Conservation (phyloP, 2,888 invertebrate species). For the Drosophila meridiana region DNA sequence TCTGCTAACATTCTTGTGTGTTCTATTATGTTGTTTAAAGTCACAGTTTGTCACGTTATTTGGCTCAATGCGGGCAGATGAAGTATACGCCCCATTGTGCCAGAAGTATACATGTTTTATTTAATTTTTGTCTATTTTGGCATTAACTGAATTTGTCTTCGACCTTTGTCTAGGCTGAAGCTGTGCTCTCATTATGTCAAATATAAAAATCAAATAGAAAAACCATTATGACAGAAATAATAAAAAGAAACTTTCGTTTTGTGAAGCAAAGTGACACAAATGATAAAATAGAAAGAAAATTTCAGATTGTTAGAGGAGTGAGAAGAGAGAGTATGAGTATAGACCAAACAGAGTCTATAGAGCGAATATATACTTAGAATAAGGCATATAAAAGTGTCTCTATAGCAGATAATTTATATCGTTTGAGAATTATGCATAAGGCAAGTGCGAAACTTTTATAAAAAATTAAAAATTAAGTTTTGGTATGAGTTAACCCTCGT, state of each 20-base stretch:
- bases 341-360: neutral
- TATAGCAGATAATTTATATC: too few species aligned
- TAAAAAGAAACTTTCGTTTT: neutral
- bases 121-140: conserved; percentile 32
- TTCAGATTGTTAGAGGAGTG: too few species aligned
- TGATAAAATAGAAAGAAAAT: neutral
- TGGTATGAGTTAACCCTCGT: too few species aligned
- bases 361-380: neutral
- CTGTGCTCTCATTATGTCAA: conserved; percentile 9
- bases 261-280: neutral
- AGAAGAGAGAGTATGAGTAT: neutral
- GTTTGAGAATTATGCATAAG: too few species aligned
- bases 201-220: neutral
- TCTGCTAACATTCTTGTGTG: neutral
- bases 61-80: conserved; percentile 41
- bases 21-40: conserved; percentile 20
- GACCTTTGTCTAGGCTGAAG: conserved; percentile 11
- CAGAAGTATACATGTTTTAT: conserved; percentile 8
- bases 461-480: too few species aligned
- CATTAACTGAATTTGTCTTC: conserved; percentile 62
- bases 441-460: neutral
- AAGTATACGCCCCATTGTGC: conserved; percentile 57
- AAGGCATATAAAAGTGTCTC: too few species aligned
- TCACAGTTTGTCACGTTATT: conserved; percentile 8
- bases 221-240: conserved; percentile 19